Percentiles rank a stretch among this genome's conserved stretches.
Conservation (phyloP, 2,113 vertebrate genomes). For the Gavialis gangeticus region DNA sequence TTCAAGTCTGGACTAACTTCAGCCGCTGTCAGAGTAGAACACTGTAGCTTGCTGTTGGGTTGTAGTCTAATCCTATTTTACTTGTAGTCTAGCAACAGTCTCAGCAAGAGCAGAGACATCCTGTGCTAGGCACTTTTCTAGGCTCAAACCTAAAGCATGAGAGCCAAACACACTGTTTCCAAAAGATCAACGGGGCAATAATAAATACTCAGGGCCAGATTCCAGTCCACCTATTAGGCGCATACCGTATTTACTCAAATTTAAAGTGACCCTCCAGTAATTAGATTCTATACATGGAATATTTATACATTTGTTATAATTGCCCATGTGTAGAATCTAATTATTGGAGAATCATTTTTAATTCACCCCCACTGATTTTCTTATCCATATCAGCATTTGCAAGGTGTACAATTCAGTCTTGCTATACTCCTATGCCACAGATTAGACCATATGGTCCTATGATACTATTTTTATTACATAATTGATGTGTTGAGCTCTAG, state of each 20-base stretch:
- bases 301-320: no score
- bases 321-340: no score
- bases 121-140: fast-evolving
- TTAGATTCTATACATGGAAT: no score
- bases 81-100: no score
- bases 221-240: no score
- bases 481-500: background rate
- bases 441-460: background rate
- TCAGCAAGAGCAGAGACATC: background rate
- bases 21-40: background rate
- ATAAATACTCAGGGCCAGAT: no score
- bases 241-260: no score
- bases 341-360: background rate
- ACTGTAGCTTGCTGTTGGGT: no score
- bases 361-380: background rate
- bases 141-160: no score
- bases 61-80: no score
- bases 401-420: fast-evolving
- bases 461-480: background rate
- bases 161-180: no score
- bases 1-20: background rate
- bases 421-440: background rate
- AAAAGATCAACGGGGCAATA: no score
- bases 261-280: background rate
- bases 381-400: background rate